phyloP scores from a whole-genome alignment of 2,797 vertebrate genomes.

The Thamnophis elegans region DNA sequence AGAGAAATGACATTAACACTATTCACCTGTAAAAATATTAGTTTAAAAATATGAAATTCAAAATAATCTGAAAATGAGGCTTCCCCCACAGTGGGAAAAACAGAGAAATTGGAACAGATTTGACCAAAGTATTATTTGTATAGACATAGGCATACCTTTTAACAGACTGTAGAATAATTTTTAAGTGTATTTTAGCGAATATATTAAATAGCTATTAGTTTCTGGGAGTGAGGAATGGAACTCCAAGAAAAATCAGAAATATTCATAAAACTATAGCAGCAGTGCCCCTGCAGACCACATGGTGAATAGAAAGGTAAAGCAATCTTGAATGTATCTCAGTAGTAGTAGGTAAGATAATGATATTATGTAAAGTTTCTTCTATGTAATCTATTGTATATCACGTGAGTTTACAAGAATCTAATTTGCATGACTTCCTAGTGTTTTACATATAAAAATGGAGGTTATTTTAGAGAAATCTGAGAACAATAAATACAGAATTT shows the following conservation, averaged over 20 bases:
- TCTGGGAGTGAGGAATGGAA: conserved; percentile 39
- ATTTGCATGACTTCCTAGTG: neutral
- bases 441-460: neutral
- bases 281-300: conserved; percentile 55
- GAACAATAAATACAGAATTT: neutral
- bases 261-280: conserved; percentile 6
- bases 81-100: neutral
- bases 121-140: neutral
- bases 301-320: neutral
- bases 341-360: neutral
- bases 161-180: neutral
- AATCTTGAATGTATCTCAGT: neutral
- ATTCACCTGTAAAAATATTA: neutral
- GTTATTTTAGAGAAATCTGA: neutral
- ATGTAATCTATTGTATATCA: neutral
- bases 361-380: neutral
- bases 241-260: neutral
- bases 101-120: neutral
- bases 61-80: neutral
- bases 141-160: neutral
- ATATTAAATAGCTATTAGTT: conserved; percentile 50
- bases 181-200: neutral
- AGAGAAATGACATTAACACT: neutral
- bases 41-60: neutral
- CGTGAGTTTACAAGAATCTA: neutral